Evolutionary conservation across 23 tunicate genomes (phyloP).

Genomic region (Trididemnum clinides): DNA sequence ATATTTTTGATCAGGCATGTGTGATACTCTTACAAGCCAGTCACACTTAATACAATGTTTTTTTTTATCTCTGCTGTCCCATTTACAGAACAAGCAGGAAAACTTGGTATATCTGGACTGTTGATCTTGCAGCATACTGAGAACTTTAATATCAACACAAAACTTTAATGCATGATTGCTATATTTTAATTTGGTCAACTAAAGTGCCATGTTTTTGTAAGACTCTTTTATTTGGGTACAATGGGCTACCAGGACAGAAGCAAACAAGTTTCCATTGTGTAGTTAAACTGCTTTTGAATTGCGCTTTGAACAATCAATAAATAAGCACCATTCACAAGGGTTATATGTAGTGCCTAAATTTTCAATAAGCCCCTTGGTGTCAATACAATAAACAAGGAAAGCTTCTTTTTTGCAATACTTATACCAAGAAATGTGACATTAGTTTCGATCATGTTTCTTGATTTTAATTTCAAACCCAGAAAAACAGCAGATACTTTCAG

Average conservation of each 20-base stretch:
- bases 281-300: not conserved
- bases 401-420: not conserved
- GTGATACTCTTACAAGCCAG: not conserved
- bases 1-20: not conserved
- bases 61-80: not conserved
- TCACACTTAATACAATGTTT: not conserved
- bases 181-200: not conserved
- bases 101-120: too few species aligned
- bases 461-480: not conserved
- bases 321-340: not conserved
- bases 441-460: not conserved
- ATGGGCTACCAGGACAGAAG: not conserved
- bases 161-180: not conserved
- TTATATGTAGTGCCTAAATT: not conserved
- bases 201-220: not conserved
- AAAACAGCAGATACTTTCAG: not conserved
- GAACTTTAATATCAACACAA: not conserved
- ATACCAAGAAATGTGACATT: not conserved
- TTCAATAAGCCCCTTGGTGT: not conserved
- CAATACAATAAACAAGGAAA: too few species aligned
- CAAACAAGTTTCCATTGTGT: not conserved
- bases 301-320: not conserved
- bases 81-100: not conserved
- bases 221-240: not conserved
- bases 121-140: too few species aligned